Evolutionary conservation across 2,113 vertebrate genomes (phyloP).

Genomic region (Chitala chitala): DNA sequence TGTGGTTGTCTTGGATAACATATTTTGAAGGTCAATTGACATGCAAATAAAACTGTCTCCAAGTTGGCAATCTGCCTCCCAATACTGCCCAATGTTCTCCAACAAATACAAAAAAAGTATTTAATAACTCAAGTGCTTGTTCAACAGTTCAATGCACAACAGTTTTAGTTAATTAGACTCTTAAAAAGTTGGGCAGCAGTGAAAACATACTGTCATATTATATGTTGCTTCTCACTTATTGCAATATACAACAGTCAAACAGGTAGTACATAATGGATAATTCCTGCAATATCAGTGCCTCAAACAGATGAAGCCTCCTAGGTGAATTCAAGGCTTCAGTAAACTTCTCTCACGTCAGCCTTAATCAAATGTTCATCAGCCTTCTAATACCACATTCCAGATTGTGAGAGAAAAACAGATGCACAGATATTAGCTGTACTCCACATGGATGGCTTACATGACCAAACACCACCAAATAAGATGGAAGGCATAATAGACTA

Average conservation of each 20-base stretch:
- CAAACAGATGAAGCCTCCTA: not conserved
- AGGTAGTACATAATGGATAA: not conserved
- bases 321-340: not conserved
- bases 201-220: not conserved
- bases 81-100: not conserved
- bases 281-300: not conserved
- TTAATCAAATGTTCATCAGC: not conserved
- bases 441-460: not conserved
- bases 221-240: not conserved
- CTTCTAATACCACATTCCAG: slow-evolving; percentile 1
- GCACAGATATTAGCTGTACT: not conserved
- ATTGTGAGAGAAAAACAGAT: slow-evolving; percentile 4
- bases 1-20: too few species aligned
- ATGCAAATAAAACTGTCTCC: not conserved
- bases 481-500: too few species aligned
- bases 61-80: not conserved
- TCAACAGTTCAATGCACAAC: not conserved
- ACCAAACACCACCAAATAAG: not conserved
- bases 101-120: not conserved
- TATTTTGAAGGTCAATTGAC: not conserved
- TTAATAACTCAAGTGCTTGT: not conserved
- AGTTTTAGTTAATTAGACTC: not conserved
- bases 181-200: not conserved
- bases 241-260: not conserved
- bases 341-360: not conserved